Evolutionary conservation across 2,113 vertebrate species (phyloP).

Genomic region (Apus apus): DNA sequence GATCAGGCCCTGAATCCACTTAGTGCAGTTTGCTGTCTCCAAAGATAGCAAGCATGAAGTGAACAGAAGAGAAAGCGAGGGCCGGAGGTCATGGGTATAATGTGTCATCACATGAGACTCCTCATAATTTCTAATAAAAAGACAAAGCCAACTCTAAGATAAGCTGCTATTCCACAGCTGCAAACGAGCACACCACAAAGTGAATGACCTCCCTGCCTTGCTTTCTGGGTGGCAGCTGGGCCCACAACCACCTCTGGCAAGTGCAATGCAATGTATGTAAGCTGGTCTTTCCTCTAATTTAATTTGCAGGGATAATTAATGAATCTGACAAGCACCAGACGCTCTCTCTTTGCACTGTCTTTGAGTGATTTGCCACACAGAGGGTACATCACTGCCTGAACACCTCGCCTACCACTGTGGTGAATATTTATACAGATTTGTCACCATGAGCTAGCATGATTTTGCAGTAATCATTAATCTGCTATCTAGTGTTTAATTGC

Average conservation of each 20-base stretch:
- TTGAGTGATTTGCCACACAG: constrained; percentile 60
- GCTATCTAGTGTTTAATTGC: constrained; percentile 67
- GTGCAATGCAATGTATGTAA: rapidly evolving
- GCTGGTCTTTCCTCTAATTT: neutral
- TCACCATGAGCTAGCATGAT: constrained; percentile 54
- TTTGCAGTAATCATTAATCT: constrained; percentile 66
- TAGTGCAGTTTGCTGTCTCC: neutral
- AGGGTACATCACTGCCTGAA: constrained; percentile 39
- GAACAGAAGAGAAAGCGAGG: neutral
- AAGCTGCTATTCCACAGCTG: neutral
- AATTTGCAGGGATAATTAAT: constrained; percentile 48
- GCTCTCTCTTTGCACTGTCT: neutral
- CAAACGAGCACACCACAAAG: neutral
- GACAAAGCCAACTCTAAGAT: neutral
- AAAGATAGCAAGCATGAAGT: neutral
- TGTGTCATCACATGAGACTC: neutral
- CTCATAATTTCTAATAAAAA: neutral
- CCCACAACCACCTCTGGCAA: constrained; percentile 30
- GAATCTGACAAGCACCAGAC: constrained; percentile 53
- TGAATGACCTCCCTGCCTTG: neutral
- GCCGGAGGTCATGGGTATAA: neutral
- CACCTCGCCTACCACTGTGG: constrained; percentile 43
- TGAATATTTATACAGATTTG: constrained; percentile 62
- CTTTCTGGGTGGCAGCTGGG: neutral
- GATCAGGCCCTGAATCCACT: neutral